These are phyloP conservation scores for Keiferia lycopersicella DNA, from an alignment of 2,888 invertebrate species.

Conservation along the genomic window DNA sequence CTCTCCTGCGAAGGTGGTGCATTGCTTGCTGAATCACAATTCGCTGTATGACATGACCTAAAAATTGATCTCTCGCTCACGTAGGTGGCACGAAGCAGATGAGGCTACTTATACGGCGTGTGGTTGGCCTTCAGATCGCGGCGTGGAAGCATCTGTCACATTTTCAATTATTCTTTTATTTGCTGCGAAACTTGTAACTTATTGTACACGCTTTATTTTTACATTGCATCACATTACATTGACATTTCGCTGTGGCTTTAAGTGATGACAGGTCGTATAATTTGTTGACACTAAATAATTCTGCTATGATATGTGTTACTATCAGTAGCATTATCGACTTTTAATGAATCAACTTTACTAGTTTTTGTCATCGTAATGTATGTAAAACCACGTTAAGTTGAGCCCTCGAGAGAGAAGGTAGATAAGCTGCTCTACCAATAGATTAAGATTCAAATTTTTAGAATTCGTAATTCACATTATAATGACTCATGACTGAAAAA, in stretches of 20 bases:
- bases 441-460: too few relatives aligned
- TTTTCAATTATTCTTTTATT: slow-evolving; percentile 25
- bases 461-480: too few relatives aligned
- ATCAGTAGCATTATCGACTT: too few relatives aligned
- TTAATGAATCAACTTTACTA: too few relatives aligned
- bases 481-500: too few relatives aligned
- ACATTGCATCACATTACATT: background rate
- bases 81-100: slow-evolving; percentile 1
- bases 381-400: too few relatives aligned
- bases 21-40: too few relatives aligned
- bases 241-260: background rate
- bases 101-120: slow-evolving; percentile 21
- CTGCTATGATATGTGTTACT: background rate
- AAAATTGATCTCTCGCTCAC: background rate
- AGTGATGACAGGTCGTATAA: background rate
- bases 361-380: too few relatives aligned
- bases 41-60: background rate
- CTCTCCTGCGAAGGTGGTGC: too few relatives aligned
- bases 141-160: slow-evolving; percentile 25
- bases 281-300: background rate
- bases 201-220: slow-evolving; percentile 4
- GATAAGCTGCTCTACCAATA: too few relatives aligned
- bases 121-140: slow-evolving; percentile 22
- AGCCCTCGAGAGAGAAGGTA: too few relatives aligned
- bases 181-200: background rate